Percentiles rank a stretch among this genome's conserved stretches.
Conservation (phyloP, 2,888 invertebrate genomes). For the Calliscelio sp. region DNA sequence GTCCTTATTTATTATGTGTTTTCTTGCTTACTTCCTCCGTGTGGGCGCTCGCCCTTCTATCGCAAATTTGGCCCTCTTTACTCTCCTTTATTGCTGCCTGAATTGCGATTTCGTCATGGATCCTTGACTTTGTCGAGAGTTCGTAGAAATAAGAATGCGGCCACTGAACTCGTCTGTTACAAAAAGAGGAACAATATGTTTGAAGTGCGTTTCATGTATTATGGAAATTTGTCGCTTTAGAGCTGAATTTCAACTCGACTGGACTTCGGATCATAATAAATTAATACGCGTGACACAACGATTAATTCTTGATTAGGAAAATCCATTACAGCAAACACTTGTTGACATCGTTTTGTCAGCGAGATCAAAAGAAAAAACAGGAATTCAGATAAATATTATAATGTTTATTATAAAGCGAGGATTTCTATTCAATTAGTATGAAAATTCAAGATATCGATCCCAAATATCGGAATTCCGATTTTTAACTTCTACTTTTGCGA, state of each 20-base stretch:
- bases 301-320: conserved; percentile 64
- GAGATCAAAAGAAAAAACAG: background rate
- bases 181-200: conserved; percentile 56
- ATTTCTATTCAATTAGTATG: conserved; percentile 27
- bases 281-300: conserved; percentile 45
- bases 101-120: conserved; percentile 82
- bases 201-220: conserved; percentile 53
- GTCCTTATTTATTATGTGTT: conserved; percentile 81
- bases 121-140: conserved; percentile 78
- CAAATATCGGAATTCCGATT: background rate
- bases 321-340: conserved; percentile 41
- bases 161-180: conserved; percentile 63
- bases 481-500: background rate
- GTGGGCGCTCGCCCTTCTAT: conserved; percentile 60
- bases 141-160: conserved; percentile 55
- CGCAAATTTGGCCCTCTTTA: conserved; percentile 71
- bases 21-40: conserved; percentile 67
- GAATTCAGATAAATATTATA: too few species aligned
- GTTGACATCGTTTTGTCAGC: conserved; percentile 30
- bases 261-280: conserved; percentile 33
- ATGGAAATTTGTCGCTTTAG: conserved; percentile 44
- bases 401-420: background rate
- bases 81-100: conserved; percentile 75
- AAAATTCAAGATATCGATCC: background rate
- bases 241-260: conserved; percentile 30